Base-by-base conservation (phyloP, 1,140 invertebrate species). In the Drosophila guanche region DNA sequence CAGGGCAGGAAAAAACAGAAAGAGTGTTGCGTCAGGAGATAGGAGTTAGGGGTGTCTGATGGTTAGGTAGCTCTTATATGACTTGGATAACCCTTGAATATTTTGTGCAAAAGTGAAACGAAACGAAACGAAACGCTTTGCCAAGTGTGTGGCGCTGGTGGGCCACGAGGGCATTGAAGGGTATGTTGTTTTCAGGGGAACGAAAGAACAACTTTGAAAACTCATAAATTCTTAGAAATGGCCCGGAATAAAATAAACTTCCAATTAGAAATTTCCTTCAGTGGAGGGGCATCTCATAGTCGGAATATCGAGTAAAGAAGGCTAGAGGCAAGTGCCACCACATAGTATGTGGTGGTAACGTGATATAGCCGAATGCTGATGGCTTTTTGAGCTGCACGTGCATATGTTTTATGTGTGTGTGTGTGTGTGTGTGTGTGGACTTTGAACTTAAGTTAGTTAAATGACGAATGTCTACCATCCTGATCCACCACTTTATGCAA, bases 361-460 rank as follows among this genome's bases (percentile, higher is more conserved):
- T 51, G 55, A 61, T 81, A 61, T 20, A 29, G 58, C 37, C 63
- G 1, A 50, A 47, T 79, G 50, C 46, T 75, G 65, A 83, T 83
- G 46, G 80, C 79, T 79, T 83, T 79, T 66, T 75, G 59, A 51
- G 81, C 56, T 61, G 46, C 12, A 45, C 16, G 1, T 20, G 16
- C 1, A 20, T 0, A 1, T 20, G 16, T 20, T 0, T 20, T 20
- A 20, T 20, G 23, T 25, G 50, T 62, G 23, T 47, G 54, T 58
- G 10, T 27, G 65, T 1, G 16, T 33, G 23, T 25, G 50, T 62
- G 23, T 47, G 54, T 57, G 10, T 27, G 65, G 48, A 42, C 40
- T 67, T 47, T 16, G n/a, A 59, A 46, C 59, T 60, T 72, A 57
- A 72, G 76, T 75, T 79, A 75, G 76, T 79, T 79, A 58, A 51